phyloP scores from a whole-genome alignment of 2,797 vertebrate species.

The Taeniopygia guttata region DNA sequence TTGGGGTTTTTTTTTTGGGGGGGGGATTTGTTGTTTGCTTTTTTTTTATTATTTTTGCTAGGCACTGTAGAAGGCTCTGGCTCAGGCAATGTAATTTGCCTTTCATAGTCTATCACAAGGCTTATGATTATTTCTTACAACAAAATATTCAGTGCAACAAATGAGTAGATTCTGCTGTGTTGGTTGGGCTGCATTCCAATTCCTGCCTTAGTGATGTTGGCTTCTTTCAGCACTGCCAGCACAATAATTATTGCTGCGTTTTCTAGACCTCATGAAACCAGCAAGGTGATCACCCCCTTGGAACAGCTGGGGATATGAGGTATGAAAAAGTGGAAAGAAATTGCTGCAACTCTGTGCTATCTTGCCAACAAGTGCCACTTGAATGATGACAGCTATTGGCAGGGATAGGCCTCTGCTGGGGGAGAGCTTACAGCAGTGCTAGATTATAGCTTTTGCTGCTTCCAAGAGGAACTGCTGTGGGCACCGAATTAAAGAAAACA shows the following conservation, averaged over 20 bases:
- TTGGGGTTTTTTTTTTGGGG: background rate
- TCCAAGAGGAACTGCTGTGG: slow-evolving; percentile 13
- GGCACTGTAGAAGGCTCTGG: background rate
- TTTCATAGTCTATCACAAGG: slow-evolving; percentile 63
- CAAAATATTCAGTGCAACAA: slow-evolving; percentile 64
- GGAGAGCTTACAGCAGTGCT: background rate
- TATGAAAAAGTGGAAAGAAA: slow-evolving; percentile 1
- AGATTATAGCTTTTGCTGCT: slow-evolving; percentile 1
- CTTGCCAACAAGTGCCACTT: slow-evolving; percentile 38
- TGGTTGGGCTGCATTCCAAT: slow-evolving; percentile 59
- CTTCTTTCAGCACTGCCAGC: slow-evolving; percentile 29
- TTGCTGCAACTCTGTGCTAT: background rate
- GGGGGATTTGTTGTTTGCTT: background rate
- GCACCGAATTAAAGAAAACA: slow-evolving; percentile 45
- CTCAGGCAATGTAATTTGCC: slow-evolving; percentile 53
- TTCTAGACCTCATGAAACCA: slow-evolving; percentile 45
- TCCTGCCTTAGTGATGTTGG: slow-evolving; percentile 35
- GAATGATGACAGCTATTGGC: slow-evolving; percentile 49
- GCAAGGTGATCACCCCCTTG: slow-evolving; percentile 45
- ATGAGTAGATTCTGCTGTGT: slow-evolving; percentile 62
- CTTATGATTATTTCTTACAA: slow-evolving; percentile 66
- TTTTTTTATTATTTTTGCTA: background rate
- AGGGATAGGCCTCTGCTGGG: background rate
- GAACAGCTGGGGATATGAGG: slow-evolving; percentile 31
- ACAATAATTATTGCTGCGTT: slow-evolving; percentile 45